Conservation (phyloP, 2,113 vertebrate species). For the Sitta europaea region DNA sequence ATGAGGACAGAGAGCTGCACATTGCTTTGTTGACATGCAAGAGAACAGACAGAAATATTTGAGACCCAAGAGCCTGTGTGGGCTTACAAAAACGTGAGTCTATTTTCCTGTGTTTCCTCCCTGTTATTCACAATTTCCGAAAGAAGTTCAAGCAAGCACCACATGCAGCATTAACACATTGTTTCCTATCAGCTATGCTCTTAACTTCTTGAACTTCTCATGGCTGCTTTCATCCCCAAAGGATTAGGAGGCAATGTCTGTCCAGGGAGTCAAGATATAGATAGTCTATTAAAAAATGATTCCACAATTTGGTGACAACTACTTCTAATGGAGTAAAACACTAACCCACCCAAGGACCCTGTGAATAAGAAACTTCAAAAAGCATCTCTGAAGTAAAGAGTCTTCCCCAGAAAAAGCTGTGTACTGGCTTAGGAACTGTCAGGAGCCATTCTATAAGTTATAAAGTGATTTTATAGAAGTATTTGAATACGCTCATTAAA, state of each 20-base stretch:
- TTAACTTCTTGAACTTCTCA: neutral
- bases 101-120: neutral
- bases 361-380: neutral
- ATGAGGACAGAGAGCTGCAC: neutral
- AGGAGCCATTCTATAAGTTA: neutral
- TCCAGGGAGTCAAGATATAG: neutral
- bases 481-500: neutral
- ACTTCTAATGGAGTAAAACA: neutral
- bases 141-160: neutral
- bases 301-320: neutral
- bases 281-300: neutral
- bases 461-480: neutral
- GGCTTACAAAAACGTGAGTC: neutral
- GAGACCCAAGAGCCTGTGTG: neutral
- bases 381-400: neutral
- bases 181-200: neutral
- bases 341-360: neutral
- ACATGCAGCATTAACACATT: neutral
- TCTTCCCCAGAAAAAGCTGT: neutral
- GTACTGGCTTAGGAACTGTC: neutral
- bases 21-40: neutral
- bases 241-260: neutral
- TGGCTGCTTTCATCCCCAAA: neutral
- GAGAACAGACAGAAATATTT: neutral
- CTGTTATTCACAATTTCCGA: neutral